Evolutionary conservation across 2,797 vertebrate species (phyloP).

Genomic region (Caiman crocodilus): DNA sequence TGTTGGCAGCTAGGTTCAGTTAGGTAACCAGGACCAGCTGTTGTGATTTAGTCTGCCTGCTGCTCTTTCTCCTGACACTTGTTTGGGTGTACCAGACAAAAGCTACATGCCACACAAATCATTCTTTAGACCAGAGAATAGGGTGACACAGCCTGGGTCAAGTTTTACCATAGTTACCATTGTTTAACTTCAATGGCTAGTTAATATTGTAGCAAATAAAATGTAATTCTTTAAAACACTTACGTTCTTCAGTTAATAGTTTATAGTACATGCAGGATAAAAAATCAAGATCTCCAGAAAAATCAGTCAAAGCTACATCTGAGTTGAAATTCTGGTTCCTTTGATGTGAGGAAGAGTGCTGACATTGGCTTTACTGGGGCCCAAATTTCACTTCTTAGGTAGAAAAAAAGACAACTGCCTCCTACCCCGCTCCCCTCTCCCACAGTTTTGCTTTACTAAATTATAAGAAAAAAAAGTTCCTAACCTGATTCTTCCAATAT

Average conservation of each 20-base stretch:
- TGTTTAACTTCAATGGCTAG: not conserved
- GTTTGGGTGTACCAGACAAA: not conserved
- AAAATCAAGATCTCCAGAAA: not conserved
- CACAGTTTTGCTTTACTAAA: not conserved
- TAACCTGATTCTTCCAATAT: not conserved
- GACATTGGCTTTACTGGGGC: not conserved
- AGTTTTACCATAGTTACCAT: not conserved
- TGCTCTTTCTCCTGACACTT: not conserved
- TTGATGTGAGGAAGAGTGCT: not conserved
- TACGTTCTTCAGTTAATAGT: not conserved
- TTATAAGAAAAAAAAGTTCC: not conserved
- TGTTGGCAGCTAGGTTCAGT: no score
- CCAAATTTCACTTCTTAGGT: not conserved
- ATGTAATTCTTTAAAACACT: not conserved
- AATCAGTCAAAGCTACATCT: not conserved
- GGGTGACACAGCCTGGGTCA: not conserved
- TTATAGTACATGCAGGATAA: not conserved
- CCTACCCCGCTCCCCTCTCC: not conserved
- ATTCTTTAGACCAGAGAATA: not conserved
- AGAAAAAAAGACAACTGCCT: not conserved
- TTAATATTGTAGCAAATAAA: not conserved
- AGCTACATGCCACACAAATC: not conserved
- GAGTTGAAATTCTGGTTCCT: not conserved
- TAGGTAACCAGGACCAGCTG: no score
- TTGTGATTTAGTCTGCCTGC: no score